Evolutionary conservation across 1,140 invertebrate species (phyloP).

Genomic region (Papilio polytes): DNA sequence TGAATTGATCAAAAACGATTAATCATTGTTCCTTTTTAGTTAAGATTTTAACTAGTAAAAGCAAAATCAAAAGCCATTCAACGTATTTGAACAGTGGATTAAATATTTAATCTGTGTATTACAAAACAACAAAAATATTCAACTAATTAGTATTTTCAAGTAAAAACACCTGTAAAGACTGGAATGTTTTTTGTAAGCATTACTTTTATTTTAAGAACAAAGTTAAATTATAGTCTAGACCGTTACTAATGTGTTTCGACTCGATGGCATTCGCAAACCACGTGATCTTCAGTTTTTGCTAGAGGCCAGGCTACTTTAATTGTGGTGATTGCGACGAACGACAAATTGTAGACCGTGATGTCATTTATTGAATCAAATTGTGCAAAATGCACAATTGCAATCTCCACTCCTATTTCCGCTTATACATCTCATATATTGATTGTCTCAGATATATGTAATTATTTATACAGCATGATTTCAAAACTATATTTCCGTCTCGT

Average conservation of each 20-base stretch:
- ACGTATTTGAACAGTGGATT: background rate
- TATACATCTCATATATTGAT: background rate
- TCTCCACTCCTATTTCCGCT: slow-evolving; percentile 12
- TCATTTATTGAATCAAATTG: slow-evolving; percentile 47
- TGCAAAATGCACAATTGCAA: slow-evolving; percentile 46
- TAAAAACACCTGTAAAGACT: background rate
- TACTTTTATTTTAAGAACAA: background rate
- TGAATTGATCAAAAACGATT: background rate
- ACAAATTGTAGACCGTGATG: slow-evolving; percentile 54
- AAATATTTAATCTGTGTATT: background rate
- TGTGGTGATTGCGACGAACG: slow-evolving; percentile 54
- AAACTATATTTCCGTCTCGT: background rate
- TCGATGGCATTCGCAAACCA: slow-evolving; percentile 5
- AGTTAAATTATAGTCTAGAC: background rate
- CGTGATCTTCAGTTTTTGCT: slow-evolving; percentile 48
- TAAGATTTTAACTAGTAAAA: background rate
- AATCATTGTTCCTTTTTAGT: background rate
- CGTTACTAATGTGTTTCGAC: background rate
- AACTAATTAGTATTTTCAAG: background rate
- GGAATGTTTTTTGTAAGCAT: background rate
- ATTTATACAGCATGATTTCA: background rate
- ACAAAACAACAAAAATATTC: background rate
- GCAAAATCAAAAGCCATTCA: slow-evolving; percentile 1
- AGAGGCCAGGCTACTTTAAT: slow-evolving; percentile 50
- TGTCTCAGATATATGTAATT: background rate